Base-by-base conservation (phyloP, 1,140 invertebrate genomes). In the Magallana ariakensis region DNA sequence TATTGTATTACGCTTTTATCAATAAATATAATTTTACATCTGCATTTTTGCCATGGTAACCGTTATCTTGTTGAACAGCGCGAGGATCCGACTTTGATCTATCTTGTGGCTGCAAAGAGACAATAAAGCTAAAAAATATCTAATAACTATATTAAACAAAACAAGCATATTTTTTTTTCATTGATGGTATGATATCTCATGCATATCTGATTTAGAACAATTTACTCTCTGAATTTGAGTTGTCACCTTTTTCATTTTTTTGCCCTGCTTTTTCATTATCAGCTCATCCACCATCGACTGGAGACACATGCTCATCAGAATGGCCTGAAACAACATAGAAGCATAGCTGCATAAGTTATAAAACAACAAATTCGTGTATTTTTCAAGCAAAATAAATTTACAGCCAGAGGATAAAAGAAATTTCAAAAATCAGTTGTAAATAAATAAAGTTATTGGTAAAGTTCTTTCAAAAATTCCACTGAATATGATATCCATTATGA, bases 201-300 rank as follows among this genome's bases (percentile, higher is more conserved):
- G 0, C 33, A 4, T 46, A 46, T 46, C 33, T 46, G 33, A 46
- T 46, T 46, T 46, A 46, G 33, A 46, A 46, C 33, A 46, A 46
- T 46, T 1, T 46, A 46, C 33, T 46, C 33, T 46, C 33, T 46
- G 33, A 46, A 46, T 46, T 46, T 46, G 33, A 46, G 33, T 46
- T 46, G 33, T 46, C 33, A 94, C 94, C 91, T 90, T 89, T 87
- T 93, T 94, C 0, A 94, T 94, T 87, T 91, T 94, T 89, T 91
- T 92, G 7, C 96, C 96, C 92, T 96, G 96, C 93, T 97, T 97
- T 94, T 97, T 97, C 90, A 97, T 95, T 90, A 99, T 95, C 89
- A 99, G 95, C 94, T 99, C 98, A 94, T 99, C 98, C 0, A 99
- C 98, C 96, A 99, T 98, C n/a, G 90, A 92, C 86, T 99, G 98